Conservation (phyloP, 2,797 vertebrate genomes). For the Brachyalestes nurse region DNA sequence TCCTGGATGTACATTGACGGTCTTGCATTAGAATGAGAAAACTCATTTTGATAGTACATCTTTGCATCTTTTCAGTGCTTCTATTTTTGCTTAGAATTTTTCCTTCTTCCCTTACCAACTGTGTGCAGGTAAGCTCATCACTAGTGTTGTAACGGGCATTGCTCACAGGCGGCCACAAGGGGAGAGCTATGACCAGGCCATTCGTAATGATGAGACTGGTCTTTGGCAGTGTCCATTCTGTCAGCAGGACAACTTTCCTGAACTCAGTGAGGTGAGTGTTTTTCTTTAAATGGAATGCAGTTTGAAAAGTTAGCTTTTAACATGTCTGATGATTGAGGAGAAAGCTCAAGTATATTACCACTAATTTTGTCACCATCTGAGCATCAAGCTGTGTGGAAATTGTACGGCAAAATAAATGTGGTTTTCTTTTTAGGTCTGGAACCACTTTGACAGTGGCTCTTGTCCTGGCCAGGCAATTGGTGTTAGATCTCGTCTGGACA, state of each 20-base stretch:
- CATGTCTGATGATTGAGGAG: background rate
- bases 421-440: conserved; percentile 87
- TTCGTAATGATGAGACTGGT: conserved; percentile 92
- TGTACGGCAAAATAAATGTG: background rate
- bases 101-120: background rate
- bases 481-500: conserved; percentile 93
- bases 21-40: background rate
- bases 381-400: background rate
- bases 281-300: background rate
- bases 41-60: background rate
- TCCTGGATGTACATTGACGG: background rate
- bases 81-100: background rate
- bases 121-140: conserved; percentile 91
- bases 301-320: too few species aligned
- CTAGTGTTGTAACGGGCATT: conserved; percentile 93
- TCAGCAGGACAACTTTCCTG: conserved; percentile 98
- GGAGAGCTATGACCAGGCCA: conserved; percentile 98
- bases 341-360: too few species aligned
- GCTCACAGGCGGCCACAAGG: conserved; percentile 96
- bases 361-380: background rate
- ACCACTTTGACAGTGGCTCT: conserved; percentile 98
- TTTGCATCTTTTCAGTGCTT: background rate
- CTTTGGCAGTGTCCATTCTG: conserved; percentile 99
- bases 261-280: conserved; percentile 91
- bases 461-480: conserved; percentile 98